Evolutionary conservation across 1,140 invertebrate genomes (phyloP), one percentile per base, ranked within the genome.

Genomic region (Paraescarpia echinospica): DNA sequence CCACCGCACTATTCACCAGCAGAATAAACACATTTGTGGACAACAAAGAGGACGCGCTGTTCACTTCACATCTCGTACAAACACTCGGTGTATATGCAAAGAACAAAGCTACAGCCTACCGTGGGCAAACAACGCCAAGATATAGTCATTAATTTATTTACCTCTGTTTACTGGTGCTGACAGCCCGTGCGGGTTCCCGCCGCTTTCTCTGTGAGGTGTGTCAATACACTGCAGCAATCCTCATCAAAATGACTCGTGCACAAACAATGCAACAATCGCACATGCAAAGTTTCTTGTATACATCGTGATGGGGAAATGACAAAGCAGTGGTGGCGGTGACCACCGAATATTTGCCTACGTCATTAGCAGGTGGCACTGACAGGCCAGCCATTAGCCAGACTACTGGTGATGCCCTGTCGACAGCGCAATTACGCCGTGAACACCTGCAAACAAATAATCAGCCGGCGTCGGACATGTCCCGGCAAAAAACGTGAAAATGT

Each of bases 371-470:
- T 77, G 59, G 59, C 27, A 6, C 59, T 77, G 59, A 77, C 59
- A 77, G 59, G 59, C 4, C 18, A 77, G 59, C 59, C 59, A 77
- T 77, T 77, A 77, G 59, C 59, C 27, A 77, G 59, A 12, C 2
- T 6, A 77, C 22, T 77, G 59, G 59, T 27, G 59, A 77, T 2
- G 22, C 59, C 27, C 18, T 31, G 27, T 77, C 59, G 59, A 77
- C 59, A 77, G 59, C 59, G 59, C 59, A 77, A 77, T 77, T 77
- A 77, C 59, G 14, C 18, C 59, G 27, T 2, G 59, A 77, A 77
- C 59, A 77, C 59, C 59, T 77, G 59, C 59, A 77, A 77, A 77
- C 59, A 77, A 77, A 77, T 77, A 77, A 77, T 77, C 59, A 77
- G 59, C 59, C 59, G 59, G 59, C 59, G 59, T 77, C 59, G 59